These are phyloP conservation scores for Lepidurus packardi DNA, from an alignment of 1,140 invertebrate genomes.

Conservation along the genomic window DNA sequence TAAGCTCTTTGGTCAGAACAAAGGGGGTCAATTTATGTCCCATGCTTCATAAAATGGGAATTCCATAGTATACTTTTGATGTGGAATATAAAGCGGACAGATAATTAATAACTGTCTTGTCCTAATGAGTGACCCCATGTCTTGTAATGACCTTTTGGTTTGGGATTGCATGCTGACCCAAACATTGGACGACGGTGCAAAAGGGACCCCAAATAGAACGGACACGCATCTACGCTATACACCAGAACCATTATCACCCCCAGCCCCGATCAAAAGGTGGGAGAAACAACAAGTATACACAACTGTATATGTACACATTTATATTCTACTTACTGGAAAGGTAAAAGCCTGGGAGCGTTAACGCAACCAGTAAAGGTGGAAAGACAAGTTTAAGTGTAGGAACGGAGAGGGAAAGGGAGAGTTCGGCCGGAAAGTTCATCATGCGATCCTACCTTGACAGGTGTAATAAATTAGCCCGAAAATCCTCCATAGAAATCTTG, in stretches of 20 bases:
- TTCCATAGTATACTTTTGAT: background rate
- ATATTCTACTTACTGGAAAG: background rate
- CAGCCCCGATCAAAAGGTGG: background rate
- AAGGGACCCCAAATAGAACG: background rate
- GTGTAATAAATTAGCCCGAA: background rate
- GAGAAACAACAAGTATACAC: background rate
- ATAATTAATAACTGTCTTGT: slow-evolving; percentile 22
- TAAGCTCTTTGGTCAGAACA: background rate
- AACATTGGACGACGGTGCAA: background rate
- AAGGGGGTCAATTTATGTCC: background rate
- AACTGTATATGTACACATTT: too few relatives aligned
- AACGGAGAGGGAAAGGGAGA: background rate
- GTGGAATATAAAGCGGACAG: background rate
- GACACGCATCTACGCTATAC: background rate
- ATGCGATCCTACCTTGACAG: slow-evolving; percentile 8
- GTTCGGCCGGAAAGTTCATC: background rate
- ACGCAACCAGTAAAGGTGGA: background rate
- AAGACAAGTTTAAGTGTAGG: background rate
- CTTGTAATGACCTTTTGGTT: background rate
- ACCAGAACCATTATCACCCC: background rate
- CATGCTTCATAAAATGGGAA: background rate
- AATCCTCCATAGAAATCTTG: slow-evolving; percentile 7
- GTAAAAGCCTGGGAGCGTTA: background rate
- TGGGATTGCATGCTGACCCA: slow-evolving; percentile 11
- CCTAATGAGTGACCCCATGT: slow-evolving; percentile 16